Percentiles rank a stretch among this genome's conserved stretches.
phyloP scores from a whole-genome alignment of 2,797 vertebrate genomes.

The Malacoraja senta region DNA sequence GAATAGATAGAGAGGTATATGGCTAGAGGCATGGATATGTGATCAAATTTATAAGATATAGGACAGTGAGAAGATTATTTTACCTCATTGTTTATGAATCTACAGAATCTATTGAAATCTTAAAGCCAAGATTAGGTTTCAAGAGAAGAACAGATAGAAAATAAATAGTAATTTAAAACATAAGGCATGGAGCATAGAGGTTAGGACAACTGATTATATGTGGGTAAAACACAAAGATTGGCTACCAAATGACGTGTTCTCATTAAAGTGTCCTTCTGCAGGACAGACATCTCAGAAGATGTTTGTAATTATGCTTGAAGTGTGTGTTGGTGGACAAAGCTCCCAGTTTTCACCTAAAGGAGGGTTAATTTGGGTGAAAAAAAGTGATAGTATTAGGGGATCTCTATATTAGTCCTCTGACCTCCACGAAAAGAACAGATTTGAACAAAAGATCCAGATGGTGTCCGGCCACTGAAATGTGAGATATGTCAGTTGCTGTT shows the following conservation, averaged over 20 bases:
- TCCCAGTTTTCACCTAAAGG: background rate
- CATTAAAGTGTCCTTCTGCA: background rate
- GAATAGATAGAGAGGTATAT: background rate
- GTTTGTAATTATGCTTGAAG: background rate
- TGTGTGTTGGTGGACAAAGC: background rate
- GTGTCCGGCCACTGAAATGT: background rate
- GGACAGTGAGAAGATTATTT: background rate
- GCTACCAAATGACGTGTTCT: background rate
- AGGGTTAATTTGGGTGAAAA: background rate
- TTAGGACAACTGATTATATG: background rate
- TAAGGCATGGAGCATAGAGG: background rate
- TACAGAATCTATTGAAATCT: background rate
- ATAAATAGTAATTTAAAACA: background rate
- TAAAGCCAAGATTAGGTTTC: background rate
- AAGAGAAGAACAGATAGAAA: background rate
- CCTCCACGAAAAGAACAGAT: background rate
- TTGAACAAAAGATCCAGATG: background rate
- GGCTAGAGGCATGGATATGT: background rate
- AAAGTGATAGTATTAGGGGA: background rate
- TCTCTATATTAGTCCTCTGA: background rate
- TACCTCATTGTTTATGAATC: background rate
- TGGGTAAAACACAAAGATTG: background rate
- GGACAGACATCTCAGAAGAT: background rate
- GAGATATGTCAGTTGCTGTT: background rate
- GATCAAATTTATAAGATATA: background rate